Conservation (phyloP, 2,888 invertebrate genomes). For the Tupiocoris notatus region DNA sequence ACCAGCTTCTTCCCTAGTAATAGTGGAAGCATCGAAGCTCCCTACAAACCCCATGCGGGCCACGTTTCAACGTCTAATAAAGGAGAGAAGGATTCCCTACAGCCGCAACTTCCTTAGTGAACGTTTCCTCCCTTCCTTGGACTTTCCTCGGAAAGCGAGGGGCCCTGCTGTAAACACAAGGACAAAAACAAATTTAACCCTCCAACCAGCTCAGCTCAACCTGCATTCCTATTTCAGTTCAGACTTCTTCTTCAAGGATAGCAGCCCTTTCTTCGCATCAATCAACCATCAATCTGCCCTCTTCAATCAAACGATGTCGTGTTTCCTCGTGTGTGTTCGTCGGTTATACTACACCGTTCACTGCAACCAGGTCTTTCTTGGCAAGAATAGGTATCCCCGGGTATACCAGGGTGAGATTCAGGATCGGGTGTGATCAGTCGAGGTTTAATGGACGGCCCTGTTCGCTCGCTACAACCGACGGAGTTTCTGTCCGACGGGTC, state of each 20-base stretch:
- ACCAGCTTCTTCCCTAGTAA: background rate
- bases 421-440: background rate
- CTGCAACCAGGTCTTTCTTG: background rate
- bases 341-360: background rate
- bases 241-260: background rate
- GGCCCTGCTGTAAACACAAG: constrained; percentile 22
- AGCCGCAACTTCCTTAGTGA: background rate
- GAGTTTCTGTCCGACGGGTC: background rate
- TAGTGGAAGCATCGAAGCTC: background rate
- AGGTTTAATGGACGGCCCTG: background rate
- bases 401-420: background rate
- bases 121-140: background rate
- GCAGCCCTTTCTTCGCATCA: constrained; percentile 19
- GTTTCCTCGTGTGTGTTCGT: background rate
- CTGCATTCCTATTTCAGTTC: background rate
- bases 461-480: background rate
- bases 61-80: constrained; percentile 39
- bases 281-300: constrained; percentile 30
- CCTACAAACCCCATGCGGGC: constrained; percentile 21
- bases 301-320: constrained; percentile 3
- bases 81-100: constrained; percentile 11
- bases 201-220: background rate
- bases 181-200: constrained; percentile 38
- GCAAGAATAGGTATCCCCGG: background rate
- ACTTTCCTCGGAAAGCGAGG: background rate